These are phyloP conservation scores for Lophius piscatorius DNA, from an alignment of 2,113 vertebrate species.

Conservation along the genomic window DNA sequence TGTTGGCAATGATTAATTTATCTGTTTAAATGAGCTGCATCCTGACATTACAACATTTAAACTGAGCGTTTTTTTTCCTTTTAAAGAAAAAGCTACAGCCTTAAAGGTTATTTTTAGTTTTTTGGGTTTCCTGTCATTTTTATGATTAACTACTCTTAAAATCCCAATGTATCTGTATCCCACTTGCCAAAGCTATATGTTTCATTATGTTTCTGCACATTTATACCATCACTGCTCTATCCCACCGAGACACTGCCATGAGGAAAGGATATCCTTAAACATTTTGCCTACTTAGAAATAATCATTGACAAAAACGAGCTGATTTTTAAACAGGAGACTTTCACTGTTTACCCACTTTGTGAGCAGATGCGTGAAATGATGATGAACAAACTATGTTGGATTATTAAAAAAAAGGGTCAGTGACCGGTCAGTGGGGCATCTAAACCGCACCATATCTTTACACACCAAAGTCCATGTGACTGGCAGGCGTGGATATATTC, in stretches of 20 bases:
- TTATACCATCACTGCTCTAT: background rate
- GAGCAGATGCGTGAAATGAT: background rate
- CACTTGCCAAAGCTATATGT: too few species aligned
- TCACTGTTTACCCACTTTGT: background rate
- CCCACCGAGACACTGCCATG: background rate
- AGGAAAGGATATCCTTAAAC: background rate
- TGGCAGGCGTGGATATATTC: slow-evolving; percentile 13
- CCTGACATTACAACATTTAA: background rate
- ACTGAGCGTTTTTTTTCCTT: too few species aligned
- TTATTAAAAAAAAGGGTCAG: slow-evolving; percentile 17
- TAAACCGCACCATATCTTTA: background rate
- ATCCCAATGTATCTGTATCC: too few species aligned
- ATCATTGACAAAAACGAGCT: slow-evolving; percentile 18
- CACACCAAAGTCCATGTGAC: slow-evolving; percentile 41
- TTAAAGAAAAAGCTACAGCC: too few species aligned
- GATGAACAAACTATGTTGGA: background rate
- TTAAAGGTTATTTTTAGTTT: too few species aligned
- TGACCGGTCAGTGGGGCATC: slow-evolving; percentile 14
- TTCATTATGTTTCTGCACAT: background rate
- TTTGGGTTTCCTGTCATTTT: too few species aligned
- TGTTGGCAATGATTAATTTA: slow-evolving; percentile 17
- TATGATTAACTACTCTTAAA: too few species aligned
- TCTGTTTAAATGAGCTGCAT: background rate
- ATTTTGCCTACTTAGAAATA: background rate
- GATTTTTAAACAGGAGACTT: slow-evolving; percentile 17